These are phyloP conservation scores for Stichodactyla mertensii DNA, from an alignment of 64 coral and sea anemone genomes.

Conservation along the genomic window DNA sequence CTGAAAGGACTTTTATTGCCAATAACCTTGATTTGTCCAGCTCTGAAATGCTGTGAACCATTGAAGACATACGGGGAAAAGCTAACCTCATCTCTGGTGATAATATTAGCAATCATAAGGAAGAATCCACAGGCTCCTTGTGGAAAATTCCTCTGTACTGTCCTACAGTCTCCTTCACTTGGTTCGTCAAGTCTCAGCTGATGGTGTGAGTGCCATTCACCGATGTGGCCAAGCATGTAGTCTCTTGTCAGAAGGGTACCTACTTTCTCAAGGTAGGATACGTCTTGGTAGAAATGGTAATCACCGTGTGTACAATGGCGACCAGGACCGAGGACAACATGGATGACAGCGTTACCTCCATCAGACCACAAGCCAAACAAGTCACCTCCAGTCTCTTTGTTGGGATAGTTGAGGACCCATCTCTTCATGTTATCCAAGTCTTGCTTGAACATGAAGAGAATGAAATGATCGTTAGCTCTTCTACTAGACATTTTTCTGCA, in stretches of 20 bases:
- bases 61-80: conserved; percentile 52
- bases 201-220: conserved; percentile 63
- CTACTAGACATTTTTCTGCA: background rate
- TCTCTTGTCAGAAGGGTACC: conserved; percentile 11
- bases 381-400: conserved; percentile 48
- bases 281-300: conserved; percentile 42
- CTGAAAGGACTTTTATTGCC: background rate
- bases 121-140: conserved; percentile 43
- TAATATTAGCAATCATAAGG: conserved; percentile 64
- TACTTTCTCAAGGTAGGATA: conserved; percentile 21
- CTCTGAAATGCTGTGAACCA: background rate
- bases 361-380: conserved; percentile 42
- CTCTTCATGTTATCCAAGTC: conserved; percentile 14
- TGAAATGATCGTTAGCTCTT: background rate
- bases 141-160: conserved; percentile 52
- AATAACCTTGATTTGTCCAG: background rate
- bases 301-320: conserved; percentile 2
- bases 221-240: conserved; percentile 45
- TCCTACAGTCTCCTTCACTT: conserved; percentile 45
- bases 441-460: conserved; percentile 28
- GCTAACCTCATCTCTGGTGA: background rate
- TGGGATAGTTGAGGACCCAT: conserved; percentile 22
- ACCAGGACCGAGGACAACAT: conserved; percentile 40
- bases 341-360: conserved; percentile 44
- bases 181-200: conserved; percentile 43